Conservation (phyloP, 2,797 vertebrate species). For the Centropyge bicolor region DNA sequence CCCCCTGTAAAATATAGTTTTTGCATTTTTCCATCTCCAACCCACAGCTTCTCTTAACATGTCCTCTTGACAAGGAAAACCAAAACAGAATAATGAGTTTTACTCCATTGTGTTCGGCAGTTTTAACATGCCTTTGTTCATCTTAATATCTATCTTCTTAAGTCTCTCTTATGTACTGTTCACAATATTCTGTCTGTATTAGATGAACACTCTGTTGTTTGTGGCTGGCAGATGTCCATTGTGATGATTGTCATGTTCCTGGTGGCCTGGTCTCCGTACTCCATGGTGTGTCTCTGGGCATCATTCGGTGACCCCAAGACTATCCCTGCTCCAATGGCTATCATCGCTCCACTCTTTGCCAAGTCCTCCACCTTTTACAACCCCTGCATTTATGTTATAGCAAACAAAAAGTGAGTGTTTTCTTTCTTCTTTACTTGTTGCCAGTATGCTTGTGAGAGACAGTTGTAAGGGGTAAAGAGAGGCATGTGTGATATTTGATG, state of each 20-base stretch:
- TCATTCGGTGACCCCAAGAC: conserved; percentile 93
- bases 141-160: background rate
- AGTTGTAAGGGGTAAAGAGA: too few relatives aligned
- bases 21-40: too few relatives aligned
- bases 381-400: conserved; percentile 96
- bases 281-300: conserved; percentile 96
- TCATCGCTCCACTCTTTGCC: conserved; percentile 96
- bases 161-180: too few relatives aligned
- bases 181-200: background rate
- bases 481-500: background rate
- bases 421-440: background rate
- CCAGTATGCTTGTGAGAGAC: background rate
- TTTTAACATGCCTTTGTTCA: background rate
- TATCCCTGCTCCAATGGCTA: conserved; percentile 94
- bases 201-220: conserved; percentile 1
- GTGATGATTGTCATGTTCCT: conserved; percentile 98
- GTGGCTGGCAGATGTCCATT: conserved; percentile 92
- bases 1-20: too few relatives aligned
- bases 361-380: conserved; percentile 99
- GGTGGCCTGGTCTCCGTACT: conserved; percentile 97
- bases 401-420: conserved; percentile 94
- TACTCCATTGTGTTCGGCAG: too few relatives aligned
- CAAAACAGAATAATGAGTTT: background rate
- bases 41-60: too few relatives aligned
- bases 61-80: background rate